Evolutionary conservation across 2,797 vertebrate species (phyloP).

Genomic region (Sebastolobus altivelis): DNA sequence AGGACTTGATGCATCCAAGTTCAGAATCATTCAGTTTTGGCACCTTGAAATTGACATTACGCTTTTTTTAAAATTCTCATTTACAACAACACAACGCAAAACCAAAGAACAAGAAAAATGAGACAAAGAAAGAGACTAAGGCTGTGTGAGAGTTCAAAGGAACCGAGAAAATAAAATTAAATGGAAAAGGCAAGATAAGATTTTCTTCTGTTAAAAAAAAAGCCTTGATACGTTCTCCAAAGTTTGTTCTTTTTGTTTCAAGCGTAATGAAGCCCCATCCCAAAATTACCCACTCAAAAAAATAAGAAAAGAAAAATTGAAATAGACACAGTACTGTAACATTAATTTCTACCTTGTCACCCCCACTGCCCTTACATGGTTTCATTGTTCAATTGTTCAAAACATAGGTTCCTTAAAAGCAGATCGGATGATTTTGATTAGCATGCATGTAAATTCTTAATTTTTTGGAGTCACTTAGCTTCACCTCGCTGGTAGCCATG

Average conservation of each 20-base stretch:
- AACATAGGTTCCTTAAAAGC: constrained; percentile 81
- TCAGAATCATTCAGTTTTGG: constrained; percentile 85
- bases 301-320: constrained; percentile 49
- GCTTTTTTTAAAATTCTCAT: constrained; percentile 70
- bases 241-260: constrained; percentile 68
- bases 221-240: constrained; percentile 63
- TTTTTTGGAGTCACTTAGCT: constrained; percentile 75
- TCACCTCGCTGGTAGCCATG: constrained; percentile 67
- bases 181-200: constrained; percentile 62
- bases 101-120: constrained; percentile 70
- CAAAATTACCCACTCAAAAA: constrained; percentile 42
- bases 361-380: constrained; percentile 71
- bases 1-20: constrained; percentile 84
- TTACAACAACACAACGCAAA: constrained; percentile 82
- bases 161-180: constrained; percentile 54
- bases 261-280: constrained; percentile 70
- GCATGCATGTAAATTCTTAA: constrained; percentile 85
- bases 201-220: constrained; percentile 59
- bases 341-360: constrained; percentile 75
- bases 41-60: constrained; percentile 81
- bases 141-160: constrained; percentile 73
- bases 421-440: constrained; percentile 81
- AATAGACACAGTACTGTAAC: constrained; percentile 80
- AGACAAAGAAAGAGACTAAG: constrained; percentile 72
- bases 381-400: constrained; percentile 76